Conservation (phyloP, 2,888 invertebrate species). For the Drosophila setosimentum region DNA sequence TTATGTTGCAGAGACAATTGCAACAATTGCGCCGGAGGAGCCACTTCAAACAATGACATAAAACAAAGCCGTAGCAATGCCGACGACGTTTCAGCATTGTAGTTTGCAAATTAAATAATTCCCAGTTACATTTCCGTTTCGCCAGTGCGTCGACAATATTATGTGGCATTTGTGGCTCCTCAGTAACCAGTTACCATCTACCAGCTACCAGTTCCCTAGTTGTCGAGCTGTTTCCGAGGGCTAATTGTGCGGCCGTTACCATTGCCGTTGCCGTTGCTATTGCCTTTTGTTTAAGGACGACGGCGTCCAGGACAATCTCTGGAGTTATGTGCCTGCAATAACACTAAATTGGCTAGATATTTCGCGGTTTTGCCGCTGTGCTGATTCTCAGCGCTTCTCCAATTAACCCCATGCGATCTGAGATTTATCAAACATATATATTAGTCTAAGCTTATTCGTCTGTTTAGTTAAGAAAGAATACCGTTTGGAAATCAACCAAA, state of each 20-base stretch:
- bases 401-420: slow-evolving; percentile 56
- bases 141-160: slow-evolving; percentile 75
- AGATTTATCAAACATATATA: slow-evolving; percentile 9
- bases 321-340: slow-evolving; percentile 79
- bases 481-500: neutral
- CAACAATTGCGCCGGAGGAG: slow-evolving; percentile 50
- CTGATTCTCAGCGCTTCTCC: slow-evolving; percentile 35
- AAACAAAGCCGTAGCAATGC: slow-evolving; percentile 57
- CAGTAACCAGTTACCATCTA: slow-evolving; percentile 35
- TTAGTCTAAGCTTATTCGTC: neutral
- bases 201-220: slow-evolving; percentile 27
- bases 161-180: slow-evolving; percentile 61
- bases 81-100: slow-evolving; percentile 53
- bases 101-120: slow-evolving; percentile 81
- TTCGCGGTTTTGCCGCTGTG: slow-evolving; percentile 68
- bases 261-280: slow-evolving; percentile 32
- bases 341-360: slow-evolving; percentile 80
- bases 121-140: slow-evolving; percentile 81
- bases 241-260: slow-evolving; percentile 68
- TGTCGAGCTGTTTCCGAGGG: slow-evolving; percentile 65
- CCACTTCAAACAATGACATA: slow-evolving; percentile 72
- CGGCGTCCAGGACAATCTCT: slow-evolving; percentile 70
- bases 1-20: slow-evolving; percentile 71
- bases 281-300: slow-evolving; percentile 44
- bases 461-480: neutral